Evolutionary conservation across 2,797 vertebrate genomes (phyloP).

Genomic region (Oreochromis mossambicus): DNA sequence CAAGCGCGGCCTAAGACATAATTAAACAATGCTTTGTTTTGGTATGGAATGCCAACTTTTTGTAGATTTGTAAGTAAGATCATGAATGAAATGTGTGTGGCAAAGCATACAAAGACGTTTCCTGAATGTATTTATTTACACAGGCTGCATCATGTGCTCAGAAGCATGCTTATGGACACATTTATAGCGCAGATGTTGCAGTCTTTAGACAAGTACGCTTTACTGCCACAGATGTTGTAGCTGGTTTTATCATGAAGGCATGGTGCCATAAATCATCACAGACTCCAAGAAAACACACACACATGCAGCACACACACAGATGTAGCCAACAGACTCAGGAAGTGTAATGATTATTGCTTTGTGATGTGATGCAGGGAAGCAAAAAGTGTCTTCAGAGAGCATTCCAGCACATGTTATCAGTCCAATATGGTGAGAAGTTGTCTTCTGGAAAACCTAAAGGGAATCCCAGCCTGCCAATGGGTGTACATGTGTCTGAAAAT

Average conservation of each 20-base stretch:
- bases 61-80: neutral
- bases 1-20: neutral
- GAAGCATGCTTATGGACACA: neutral
- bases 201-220: conserved; percentile 2
- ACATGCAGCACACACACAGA: neutral
- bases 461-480: neutral
- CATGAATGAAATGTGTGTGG: neutral
- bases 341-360: conserved; percentile 14
- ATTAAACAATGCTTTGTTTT: conserved; percentile 13
- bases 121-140: conserved; percentile 35
- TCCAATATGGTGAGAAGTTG: neutral
- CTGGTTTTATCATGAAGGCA: neutral
- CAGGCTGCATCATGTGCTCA: neutral
- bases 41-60: neutral
- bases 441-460: neutral
- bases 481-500: conserved; percentile 7
- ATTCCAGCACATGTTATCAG: neutral
- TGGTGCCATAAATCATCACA: conserved; percentile 17
- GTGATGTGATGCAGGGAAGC: neutral
- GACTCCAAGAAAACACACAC: neutral
- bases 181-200: conserved; percentile 44
- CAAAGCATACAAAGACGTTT: neutral
- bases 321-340: conserved; percentile 3
- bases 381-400: neutral
- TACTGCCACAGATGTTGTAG: conserved; percentile 39